Evolutionary conservation across 2,113 vertebrate species (phyloP).

Genomic region (Okapia johnstoni): DNA sequence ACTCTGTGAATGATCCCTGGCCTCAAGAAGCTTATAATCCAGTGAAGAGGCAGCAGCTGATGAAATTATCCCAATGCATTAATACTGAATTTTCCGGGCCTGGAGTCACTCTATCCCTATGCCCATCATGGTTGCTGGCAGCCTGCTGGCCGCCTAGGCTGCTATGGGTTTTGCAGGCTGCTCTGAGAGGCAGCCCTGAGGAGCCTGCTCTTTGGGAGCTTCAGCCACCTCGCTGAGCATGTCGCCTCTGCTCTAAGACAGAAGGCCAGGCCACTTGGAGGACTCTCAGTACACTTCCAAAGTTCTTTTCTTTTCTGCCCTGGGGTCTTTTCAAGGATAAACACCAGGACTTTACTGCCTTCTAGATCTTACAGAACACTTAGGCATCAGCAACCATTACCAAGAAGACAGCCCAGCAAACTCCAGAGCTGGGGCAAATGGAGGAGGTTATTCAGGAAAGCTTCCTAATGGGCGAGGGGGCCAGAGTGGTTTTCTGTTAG

Average conservation of each 20-base stretch:
- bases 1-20: background rate
- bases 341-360: background rate
- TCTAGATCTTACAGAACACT: background rate
- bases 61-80: background rate
- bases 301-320: background rate
- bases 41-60: background rate
- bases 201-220: no score
- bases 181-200: background rate
- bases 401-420: background rate
- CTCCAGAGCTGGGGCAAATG: background rate
- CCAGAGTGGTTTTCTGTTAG: background rate
- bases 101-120: background rate
- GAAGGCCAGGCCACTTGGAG: background rate
- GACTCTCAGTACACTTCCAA: background rate
- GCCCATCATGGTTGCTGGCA: background rate
- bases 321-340: background rate
- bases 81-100: no score
- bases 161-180: background rate
- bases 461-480: background rate
- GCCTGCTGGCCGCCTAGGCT: rapidly evolving
- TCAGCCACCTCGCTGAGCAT: rapidly evolving
- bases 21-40: background rate
- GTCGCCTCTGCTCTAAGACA: background rate
- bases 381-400: background rate
- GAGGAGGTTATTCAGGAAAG: background rate